These are phyloP conservation scores for Podarcis cretensis DNA, from an alignment of 2,113 vertebrate genomes.

Conservation along the genomic window DNA sequence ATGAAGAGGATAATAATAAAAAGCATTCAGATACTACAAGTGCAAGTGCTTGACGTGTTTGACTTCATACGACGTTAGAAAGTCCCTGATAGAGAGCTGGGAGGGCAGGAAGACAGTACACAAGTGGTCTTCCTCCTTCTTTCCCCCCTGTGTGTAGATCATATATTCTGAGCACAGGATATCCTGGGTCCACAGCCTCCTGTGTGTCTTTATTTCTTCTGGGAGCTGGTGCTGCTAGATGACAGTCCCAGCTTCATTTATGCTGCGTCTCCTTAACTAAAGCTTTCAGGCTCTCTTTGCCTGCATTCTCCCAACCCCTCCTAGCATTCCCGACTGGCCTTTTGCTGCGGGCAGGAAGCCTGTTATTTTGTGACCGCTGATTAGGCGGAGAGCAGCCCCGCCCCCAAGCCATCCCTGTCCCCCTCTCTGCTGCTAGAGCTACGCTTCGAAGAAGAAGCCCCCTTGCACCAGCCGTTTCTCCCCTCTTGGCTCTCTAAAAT, in stretches of 20 bases:
- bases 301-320: conserved; percentile 34
- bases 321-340: conserved; percentile 56
- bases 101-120: neutral
- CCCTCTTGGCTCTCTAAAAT: conserved; percentile 77
- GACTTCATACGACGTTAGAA: neutral
- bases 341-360: conserved; percentile 71
- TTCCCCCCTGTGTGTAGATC: neutral
- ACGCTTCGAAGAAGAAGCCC: conserved; percentile 58
- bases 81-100: neutral
- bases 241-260: too few relatives aligned
- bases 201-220: neutral
- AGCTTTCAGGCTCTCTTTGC: neutral
- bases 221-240: neutral
- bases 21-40: neutral
- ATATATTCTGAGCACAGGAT: neutral
- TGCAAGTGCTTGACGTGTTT: neutral
- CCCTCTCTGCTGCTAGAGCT: conserved; percentile 53
- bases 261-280: neutral
- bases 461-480: conserved; percentile 65
- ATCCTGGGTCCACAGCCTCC: neutral
- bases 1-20: neutral
- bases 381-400: conserved; percentile 54
- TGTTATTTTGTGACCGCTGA: conserved; percentile 64
- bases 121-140: neutral
- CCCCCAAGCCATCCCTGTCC: conserved; percentile 25